A percentile compares a stretch with the other conserved stretches of the same genome.
phyloP scores from a whole-genome alignment of 2,113 vertebrate species.

The Tupaia chinensis region DNA sequence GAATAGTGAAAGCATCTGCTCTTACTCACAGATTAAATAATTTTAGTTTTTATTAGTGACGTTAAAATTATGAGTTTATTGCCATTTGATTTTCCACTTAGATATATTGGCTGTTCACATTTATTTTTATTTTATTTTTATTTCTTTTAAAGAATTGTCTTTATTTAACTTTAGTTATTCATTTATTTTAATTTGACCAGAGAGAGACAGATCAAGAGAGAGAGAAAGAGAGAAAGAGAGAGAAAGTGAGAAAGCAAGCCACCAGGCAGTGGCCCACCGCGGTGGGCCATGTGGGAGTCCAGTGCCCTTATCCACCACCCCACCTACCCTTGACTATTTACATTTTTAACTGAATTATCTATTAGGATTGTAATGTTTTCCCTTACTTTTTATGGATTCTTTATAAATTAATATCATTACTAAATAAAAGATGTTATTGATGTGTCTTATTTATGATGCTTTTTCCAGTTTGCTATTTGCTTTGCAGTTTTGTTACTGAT shows the following conservation, averaged over 20 bases:
- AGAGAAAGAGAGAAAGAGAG: too few relatives aligned
- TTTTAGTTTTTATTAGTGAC: neutral
- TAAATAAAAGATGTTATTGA: neutral
- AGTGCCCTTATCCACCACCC: too few relatives aligned
- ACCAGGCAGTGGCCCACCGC: too few relatives aligned
- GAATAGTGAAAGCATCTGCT: neutral
- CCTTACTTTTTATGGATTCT: neutral
- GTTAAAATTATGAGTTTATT: neutral
- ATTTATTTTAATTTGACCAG: too few relatives aligned
- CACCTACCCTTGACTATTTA: neutral
- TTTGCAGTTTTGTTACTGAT: conserved; percentile 7
- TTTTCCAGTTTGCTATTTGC: neutral
- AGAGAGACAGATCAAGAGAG: too few relatives aligned
- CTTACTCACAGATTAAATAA: neutral
- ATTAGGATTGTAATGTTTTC: neutral
- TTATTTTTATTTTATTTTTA: neutral
- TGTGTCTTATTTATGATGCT: neutral
- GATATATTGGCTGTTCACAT: neutral
- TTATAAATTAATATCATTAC: neutral
- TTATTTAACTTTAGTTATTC: too few relatives aligned
- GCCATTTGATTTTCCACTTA: neutral
- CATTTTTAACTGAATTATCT: conserved; percentile 18
- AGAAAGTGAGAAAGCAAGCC: too few relatives aligned
- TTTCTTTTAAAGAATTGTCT: too few relatives aligned
- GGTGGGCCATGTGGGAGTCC: too few relatives aligned